A percentile compares a stretch with the other conserved stretches of the same genome.
These are phyloP conservation scores for Stomatorhinus ivindoensis DNA, from an alignment of 2,113 vertebrate genomes.

Conservation along the genomic window DNA sequence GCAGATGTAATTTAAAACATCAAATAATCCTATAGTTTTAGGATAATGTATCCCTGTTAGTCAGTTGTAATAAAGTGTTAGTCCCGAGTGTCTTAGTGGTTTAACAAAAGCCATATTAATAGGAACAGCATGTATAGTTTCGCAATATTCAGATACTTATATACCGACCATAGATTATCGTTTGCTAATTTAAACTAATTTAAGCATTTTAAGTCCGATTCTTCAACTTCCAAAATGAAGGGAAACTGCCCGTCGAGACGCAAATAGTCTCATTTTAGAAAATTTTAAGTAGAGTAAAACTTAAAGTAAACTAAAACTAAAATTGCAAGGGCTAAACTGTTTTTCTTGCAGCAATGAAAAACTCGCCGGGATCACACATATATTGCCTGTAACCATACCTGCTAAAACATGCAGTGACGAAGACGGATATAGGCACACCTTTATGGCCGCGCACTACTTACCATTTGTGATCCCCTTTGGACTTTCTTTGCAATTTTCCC, in stretches of 20 bases:
- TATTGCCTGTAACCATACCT: conserved; percentile 19
- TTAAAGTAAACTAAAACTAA: neutral
- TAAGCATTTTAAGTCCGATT: neutral
- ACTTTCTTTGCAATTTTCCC: conserved; percentile 74
- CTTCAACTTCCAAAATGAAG: neutral
- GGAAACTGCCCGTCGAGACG: neutral
- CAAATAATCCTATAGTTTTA: neutral
- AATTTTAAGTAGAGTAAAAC: neutral
- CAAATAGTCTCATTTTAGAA: neutral
- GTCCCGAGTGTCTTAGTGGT: neutral
- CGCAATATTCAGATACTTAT: neutral
- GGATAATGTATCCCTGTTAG: neutral
- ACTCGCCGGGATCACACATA: neutral
- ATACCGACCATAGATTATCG: neutral
- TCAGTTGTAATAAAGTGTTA: neutral
- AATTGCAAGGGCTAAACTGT: neutral
- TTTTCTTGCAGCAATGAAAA: conserved; percentile 14
- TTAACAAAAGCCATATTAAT: neutral
- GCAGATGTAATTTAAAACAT: neutral
- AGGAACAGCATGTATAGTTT: neutral
- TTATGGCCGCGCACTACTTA: conserved; percentile 50
- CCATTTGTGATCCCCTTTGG: conserved; percentile 79
- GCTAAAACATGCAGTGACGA: neutral
- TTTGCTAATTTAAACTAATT: neutral
- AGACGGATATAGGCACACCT: conserved; percentile 18